A percentile compares a stretch with the other conserved stretches of the same genome.
These are phyloP conservation scores for Corvus hawaiiensis DNA, from an alignment of 2,113 vertebrate genomes.

Conservation along the genomic window DNA sequence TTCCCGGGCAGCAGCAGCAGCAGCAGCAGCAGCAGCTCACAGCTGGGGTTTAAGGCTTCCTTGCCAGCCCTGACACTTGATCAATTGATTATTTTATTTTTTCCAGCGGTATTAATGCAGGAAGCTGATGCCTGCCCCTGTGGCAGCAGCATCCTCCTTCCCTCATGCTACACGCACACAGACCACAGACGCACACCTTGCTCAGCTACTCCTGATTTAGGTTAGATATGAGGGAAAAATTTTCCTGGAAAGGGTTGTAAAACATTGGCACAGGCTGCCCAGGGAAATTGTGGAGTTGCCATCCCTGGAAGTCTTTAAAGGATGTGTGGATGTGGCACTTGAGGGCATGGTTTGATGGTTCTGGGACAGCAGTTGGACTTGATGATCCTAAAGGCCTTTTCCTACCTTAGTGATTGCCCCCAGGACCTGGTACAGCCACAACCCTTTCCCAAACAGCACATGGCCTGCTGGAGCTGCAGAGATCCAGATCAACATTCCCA, in stretches of 20 bases:
- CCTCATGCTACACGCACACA: accelerated
- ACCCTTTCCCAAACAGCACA: background rate
- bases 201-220: background rate
- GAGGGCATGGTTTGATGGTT: background rate
- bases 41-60: background rate
- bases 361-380: background rate
- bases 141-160: background rate
- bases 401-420: background rate
- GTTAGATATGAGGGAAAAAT: accelerated
- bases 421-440: background rate
- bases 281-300: background rate
- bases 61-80: background rate
- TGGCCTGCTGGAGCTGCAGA: background rate
- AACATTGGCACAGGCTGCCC: background rate
- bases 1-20: background rate
- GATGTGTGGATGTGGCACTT: background rate
- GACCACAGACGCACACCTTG: accelerated
- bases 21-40: background rate
- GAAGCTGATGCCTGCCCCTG: background rate
- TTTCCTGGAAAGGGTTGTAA: background rate
- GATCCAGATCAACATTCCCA: background rate
- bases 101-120: background rate
- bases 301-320: background rate
- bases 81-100: background rate
- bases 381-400: background rate